A percentile compares a stretch with the other conserved stretches of the same genome.
Evolutionary conservation across 2,113 vertebrate species (phyloP).

Genomic region (Gymnorhina tibicen): DNA sequence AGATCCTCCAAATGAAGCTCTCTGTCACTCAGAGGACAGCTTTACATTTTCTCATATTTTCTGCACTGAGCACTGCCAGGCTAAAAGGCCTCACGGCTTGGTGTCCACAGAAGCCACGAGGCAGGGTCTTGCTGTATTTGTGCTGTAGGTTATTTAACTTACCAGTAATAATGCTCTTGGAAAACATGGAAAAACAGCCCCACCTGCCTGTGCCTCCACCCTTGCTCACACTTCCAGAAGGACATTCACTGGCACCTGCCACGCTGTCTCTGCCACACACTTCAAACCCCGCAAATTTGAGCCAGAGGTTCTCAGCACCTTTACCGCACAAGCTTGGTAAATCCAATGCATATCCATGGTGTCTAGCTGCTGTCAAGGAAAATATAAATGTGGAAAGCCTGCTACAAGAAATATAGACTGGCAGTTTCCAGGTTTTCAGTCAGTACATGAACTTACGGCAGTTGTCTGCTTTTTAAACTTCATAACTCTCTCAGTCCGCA

Average conservation of each 20-base stretch:
- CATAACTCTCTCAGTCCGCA: background rate
- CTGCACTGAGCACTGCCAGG: background rate
- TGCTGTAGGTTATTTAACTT: background rate
- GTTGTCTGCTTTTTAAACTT: background rate
- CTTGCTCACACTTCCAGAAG: background rate
- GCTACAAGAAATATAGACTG: background rate
- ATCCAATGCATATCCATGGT: background rate
- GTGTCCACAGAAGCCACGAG: background rate
- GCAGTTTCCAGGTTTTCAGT: background rate
- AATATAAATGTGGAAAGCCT: background rate
- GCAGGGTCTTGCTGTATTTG: background rate
- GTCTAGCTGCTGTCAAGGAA: background rate
- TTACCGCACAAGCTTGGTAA: background rate
- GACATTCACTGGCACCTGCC: background rate
- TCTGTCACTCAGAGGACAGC: background rate
- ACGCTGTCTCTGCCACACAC: rapidly evolving
- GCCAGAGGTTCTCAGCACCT: background rate
- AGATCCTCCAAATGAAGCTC: background rate
- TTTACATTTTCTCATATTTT: background rate
- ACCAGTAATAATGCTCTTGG: background rate
- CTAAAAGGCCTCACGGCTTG: background rate
- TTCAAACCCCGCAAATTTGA: background rate
- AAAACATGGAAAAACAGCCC: background rate
- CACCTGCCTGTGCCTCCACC: background rate
- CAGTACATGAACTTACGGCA: background rate